Conservation (phyloP, 2,113 vertebrate species). For the Mobula birostris region DNA sequence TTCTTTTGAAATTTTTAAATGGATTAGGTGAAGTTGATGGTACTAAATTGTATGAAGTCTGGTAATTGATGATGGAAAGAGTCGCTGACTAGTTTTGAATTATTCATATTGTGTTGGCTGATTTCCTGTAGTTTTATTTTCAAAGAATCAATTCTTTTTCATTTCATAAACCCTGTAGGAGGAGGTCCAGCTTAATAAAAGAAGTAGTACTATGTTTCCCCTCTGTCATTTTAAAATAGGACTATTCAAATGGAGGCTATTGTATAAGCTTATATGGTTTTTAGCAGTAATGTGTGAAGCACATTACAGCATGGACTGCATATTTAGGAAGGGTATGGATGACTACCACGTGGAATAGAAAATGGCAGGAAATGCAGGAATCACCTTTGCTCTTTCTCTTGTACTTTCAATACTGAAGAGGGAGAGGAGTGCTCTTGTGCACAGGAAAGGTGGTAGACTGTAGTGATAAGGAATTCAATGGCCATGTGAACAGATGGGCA, state of each 20-base stretch:
- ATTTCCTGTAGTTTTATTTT: not conserved
- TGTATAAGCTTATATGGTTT: not conserved
- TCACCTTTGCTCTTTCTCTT: no score
- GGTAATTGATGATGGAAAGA: not conserved
- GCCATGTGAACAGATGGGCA: no score
- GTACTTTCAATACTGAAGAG: no score
- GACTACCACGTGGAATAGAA: no score
- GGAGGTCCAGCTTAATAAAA: not conserved
- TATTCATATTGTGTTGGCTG: not conserved
- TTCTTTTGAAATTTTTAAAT: not conserved
- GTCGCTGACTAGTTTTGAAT: no score
- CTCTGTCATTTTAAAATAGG: not conserved
- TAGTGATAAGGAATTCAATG: no score
- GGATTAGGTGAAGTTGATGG: not conserved
- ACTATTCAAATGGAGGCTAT: not conserved
- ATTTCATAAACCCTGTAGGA: not conserved
- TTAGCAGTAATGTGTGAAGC: not conserved
- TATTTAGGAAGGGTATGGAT: no score
- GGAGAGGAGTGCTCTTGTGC: no score
- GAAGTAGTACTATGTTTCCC: not conserved
- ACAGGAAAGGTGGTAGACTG: no score
- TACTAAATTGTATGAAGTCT: not conserved
- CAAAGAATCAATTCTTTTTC: not conserved
- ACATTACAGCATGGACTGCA: not conserved
- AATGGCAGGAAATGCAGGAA: no score